phyloP scores from a whole-genome alignment of 2,797 vertebrate species.

The Zenarchopterus dispar region DNA sequence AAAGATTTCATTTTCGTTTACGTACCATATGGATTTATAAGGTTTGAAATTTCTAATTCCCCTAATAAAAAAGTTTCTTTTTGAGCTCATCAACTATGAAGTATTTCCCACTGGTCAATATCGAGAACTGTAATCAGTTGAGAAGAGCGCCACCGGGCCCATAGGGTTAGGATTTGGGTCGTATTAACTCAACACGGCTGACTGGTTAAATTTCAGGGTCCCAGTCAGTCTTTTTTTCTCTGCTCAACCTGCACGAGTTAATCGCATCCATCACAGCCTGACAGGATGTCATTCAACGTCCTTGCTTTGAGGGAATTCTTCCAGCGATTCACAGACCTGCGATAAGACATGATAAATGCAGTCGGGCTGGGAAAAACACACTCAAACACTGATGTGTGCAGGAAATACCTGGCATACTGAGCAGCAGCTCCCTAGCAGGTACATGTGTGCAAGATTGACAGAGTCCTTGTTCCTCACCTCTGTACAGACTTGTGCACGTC shows the following conservation, averaged over 20 bases:
- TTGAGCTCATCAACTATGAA: not conserved
- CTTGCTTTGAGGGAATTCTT: conserved; percentile 55
- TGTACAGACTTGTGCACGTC: conserved; percentile 10
- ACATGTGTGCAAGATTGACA: conserved; percentile 19
- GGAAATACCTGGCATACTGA: conserved; percentile 21
- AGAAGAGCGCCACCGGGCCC: conserved; percentile 16
- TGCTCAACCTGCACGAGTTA: conserved; percentile 53
- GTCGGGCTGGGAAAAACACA: conserved; percentile 19
- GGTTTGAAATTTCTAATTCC: too few relatives aligned
- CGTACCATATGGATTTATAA: too few relatives aligned
- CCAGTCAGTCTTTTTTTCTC: conserved; percentile 32
- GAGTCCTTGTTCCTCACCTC: conserved; percentile 30
- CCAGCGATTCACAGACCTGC: conserved; percentile 29
- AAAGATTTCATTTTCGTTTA: too few relatives aligned
- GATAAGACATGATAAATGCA: conserved; percentile 50
- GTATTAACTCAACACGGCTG: conserved; percentile 16
- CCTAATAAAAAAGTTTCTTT: too few relatives aligned
- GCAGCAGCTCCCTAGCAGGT: conserved; percentile 12
- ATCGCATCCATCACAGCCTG: conserved; percentile 57
- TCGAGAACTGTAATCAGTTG: not conserved
- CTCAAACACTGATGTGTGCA: conserved; percentile 30
- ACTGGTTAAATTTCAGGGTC: conserved; percentile 49
- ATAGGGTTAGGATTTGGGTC: not conserved
- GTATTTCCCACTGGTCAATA: not conserved
- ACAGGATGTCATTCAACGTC: conserved; percentile 52